phyloP scores from a whole-genome alignment of 2,797 vertebrate genomes.

The Pelobates cultripes region DNA sequence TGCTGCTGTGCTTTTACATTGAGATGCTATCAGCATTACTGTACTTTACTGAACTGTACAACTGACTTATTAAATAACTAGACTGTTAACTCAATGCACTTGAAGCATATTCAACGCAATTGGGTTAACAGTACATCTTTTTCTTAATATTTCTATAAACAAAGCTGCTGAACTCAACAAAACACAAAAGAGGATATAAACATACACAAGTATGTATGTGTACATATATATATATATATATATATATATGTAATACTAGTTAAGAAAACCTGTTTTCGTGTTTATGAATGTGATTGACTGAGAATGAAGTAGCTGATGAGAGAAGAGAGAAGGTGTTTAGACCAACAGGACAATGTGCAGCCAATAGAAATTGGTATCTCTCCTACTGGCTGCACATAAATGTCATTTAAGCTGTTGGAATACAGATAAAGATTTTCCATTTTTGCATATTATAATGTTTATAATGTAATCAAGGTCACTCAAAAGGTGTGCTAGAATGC shows the following conservation, averaged over 20 bases:
- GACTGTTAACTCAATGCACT: constrained; percentile 36
- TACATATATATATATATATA: constrained; percentile 24
- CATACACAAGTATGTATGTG: too few species aligned
- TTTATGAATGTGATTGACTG: not conserved
- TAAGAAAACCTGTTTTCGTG: not conserved
- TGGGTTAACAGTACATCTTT: constrained; percentile 54
- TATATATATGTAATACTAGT: not conserved
- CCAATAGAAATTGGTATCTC: not conserved
- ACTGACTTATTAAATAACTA: constrained; percentile 12
- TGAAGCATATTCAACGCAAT: constrained; percentile 48
- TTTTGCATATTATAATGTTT: not conserved
- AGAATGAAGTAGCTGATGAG: not conserved
- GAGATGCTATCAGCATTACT: constrained; percentile 48
- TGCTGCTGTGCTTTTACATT: constrained; percentile 53
- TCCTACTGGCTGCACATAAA: not conserved
- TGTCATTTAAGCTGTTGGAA: not conserved
- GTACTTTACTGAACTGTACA: constrained; percentile 33
- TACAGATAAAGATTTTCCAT: not conserved
- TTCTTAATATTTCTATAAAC: constrained; percentile 44
- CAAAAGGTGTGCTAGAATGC: not conserved
- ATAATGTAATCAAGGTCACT: constrained; percentile 1
- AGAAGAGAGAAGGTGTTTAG: not conserved
- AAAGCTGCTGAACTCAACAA: constrained; percentile 11
- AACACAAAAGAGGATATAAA: not conserved
- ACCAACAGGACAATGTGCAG: not conserved